phyloP scores from a whole-genome alignment of 2,888 invertebrate species.

The Melangyna quadrimaculata region DNA sequence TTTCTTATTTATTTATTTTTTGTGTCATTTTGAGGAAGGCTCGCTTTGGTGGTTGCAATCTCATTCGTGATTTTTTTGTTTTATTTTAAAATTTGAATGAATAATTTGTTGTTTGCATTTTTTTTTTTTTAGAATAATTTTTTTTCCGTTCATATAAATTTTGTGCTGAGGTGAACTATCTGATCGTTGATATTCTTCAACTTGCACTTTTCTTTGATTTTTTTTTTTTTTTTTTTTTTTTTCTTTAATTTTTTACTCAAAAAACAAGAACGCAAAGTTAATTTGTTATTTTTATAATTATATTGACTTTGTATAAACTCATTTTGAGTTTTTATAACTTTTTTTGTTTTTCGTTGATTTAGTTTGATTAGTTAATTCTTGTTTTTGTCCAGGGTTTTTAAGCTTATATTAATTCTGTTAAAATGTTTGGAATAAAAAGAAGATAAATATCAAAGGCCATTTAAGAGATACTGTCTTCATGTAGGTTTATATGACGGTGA shows the following conservation, averaged over 20 bases:
- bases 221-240: background rate
- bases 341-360: constrained; percentile 55
- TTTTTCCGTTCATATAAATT: constrained; percentile 23
- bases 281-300: constrained; percentile 11
- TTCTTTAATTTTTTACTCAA: background rate
- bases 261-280: constrained; percentile 40
- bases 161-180: constrained; percentile 58
- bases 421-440: background rate
- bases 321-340: constrained; percentile 32
- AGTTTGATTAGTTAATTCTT: constrained; percentile 35
- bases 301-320: constrained; percentile 43
- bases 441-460: background rate
- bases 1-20: background rate
- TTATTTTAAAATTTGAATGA: background rate
- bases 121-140: background rate
- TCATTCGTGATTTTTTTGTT: constrained; percentile 10
- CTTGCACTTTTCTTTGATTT: constrained; percentile 15
- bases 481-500: background rate
- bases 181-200: constrained; percentile 45
- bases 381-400: constrained; percentile 25
- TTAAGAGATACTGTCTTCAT: background rate
- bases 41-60: constrained; percentile 49
- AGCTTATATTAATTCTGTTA: constrained; percentile 57
- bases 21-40: constrained; percentile 38
- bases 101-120: constrained; percentile 9